phyloP scores from a whole-genome alignment of 1,140 invertebrate species.

The Diabrotica undecimpunctata region DNA sequence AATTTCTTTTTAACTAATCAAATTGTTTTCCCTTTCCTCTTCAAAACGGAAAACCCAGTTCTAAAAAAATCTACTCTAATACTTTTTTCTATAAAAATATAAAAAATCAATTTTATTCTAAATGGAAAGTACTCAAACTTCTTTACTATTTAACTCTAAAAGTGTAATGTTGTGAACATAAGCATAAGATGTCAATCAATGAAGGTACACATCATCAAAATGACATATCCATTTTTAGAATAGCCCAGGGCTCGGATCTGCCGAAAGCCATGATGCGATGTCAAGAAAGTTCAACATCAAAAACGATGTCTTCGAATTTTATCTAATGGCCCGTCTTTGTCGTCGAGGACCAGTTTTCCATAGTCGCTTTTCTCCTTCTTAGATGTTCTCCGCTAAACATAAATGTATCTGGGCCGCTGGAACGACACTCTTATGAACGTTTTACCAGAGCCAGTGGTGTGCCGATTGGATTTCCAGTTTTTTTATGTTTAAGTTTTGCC shows the following conservation, averaged over 20 bases:
- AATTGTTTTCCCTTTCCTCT: too few species aligned
- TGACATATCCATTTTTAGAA: conserved; percentile 2
- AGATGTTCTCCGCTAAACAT: not conserved
- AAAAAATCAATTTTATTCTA: too few species aligned
- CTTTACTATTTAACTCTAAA: too few species aligned
- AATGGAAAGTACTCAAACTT: too few species aligned
- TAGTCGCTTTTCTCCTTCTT: not conserved
- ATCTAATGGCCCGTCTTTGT: conserved; percentile 1
- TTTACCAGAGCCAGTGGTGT: not conserved
- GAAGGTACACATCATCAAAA: not conserved
- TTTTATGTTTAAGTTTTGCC: too few species aligned
- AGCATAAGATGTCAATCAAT: not conserved
- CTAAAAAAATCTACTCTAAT: too few species aligned
- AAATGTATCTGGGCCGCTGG: not conserved
- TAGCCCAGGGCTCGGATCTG: not conserved
- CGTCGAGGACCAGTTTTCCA: not conserved
- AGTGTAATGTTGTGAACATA: too few species aligned
- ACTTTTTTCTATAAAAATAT: too few species aligned
- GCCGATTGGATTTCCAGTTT: too few species aligned
- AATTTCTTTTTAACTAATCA: too few species aligned
- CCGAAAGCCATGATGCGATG: not conserved
- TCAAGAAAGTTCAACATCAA: conserved; percentile 2
- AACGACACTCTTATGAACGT: not conserved
- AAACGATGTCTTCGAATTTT: not conserved
- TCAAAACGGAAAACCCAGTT: too few species aligned